Evolutionary conservation across 2,888 invertebrate genomes (phyloP), one percentile per base, ranked within the genome.

Genomic region (Ophion slaviceki): DNA sequence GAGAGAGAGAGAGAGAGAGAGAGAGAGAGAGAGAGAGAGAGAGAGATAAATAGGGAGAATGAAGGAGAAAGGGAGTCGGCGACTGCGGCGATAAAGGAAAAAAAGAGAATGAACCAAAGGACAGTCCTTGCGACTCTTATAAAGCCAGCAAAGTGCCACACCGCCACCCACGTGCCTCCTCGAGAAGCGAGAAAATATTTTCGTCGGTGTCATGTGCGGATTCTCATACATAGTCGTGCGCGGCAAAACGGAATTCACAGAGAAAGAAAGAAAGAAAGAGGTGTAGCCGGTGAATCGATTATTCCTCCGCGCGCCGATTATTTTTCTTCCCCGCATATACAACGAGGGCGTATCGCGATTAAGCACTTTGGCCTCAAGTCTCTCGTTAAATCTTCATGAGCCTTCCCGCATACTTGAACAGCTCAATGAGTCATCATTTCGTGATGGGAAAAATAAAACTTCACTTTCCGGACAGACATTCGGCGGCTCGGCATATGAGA

Each of bases 91-190:
- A 61, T 75, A 72, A 53, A 71, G 78, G 68, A n/a, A 67, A 64
- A 72, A 85, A 67, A 62, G 75, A 82, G 81, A 82, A 88, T 64
- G 82, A 86, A 86, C 86, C 87, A 86, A 87, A 85, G 88, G 89
- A 90, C 90, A 88, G 89, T 91, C 91, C 92, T 91, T 89, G 90
- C 91, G 91, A 90, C 91, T 90, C 89, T 92, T 92, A 91, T 92
- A 92, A 92, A 92, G 90, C 90, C 90, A 88, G 92, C 91, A 91
- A 92, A 91, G 90, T 91, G 91, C 92, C 91, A 91, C 89, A 88
- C 91, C 90, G 90, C 92, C 93, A 92, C 93, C 93, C 92, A 93
- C 93, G 92, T 92, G 91, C 90, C 91, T 90, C 88, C 91, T 80
- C 87, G 90, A 90, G 90, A 88, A 89, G 89, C 90, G 91, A 92